These are phyloP conservation scores for Diabrotica virgifera DNA, from an alignment of 1,140 invertebrate genomes.

Conservation along the genomic window DNA sequence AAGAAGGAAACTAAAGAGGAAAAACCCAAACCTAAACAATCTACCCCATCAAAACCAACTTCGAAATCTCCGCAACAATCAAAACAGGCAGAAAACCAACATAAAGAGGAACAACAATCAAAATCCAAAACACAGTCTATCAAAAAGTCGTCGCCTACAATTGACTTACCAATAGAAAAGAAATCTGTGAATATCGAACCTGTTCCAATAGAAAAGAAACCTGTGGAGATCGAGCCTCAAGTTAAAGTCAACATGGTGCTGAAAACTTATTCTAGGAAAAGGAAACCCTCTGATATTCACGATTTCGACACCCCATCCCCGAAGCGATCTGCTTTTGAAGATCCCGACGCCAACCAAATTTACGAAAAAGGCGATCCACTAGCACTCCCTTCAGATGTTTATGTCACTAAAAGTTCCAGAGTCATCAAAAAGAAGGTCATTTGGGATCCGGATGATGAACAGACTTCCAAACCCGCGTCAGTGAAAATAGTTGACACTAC, in stretches of 20 bases:
- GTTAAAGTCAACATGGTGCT: constrained; percentile 33
- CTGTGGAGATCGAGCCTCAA: constrained; percentile 30
- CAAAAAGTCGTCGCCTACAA: not conserved
- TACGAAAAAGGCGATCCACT: constrained; percentile 20
- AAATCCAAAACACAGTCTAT: not conserved
- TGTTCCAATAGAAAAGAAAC: constrained; percentile 4
- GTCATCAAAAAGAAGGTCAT: constrained; percentile 67
- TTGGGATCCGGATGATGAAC: constrained; percentile 64
- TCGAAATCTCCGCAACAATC: not conserved
- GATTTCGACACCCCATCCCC: constrained; percentile 18
- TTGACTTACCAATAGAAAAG: too few relatives aligned
- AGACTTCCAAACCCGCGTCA: constrained; percentile 8
- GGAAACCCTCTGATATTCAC: constrained; percentile 36
- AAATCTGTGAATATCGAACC: not conserved
- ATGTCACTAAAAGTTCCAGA: constrained; percentile 52
- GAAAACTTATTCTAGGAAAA: constrained; percentile 46
- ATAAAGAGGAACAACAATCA: not conserved
- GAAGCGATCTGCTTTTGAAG: constrained; percentile 24
- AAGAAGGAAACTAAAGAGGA: not conserved
- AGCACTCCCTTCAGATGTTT: constrained; percentile 27
- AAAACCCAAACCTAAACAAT: not conserved
- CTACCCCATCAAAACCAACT: not conserved
- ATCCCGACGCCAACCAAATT: constrained; percentile 6
- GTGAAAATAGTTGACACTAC: not conserved
- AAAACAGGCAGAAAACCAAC: not conserved